Conservation (phyloP, 2,797 vertebrate species). For the Lates japonicus region DNA sequence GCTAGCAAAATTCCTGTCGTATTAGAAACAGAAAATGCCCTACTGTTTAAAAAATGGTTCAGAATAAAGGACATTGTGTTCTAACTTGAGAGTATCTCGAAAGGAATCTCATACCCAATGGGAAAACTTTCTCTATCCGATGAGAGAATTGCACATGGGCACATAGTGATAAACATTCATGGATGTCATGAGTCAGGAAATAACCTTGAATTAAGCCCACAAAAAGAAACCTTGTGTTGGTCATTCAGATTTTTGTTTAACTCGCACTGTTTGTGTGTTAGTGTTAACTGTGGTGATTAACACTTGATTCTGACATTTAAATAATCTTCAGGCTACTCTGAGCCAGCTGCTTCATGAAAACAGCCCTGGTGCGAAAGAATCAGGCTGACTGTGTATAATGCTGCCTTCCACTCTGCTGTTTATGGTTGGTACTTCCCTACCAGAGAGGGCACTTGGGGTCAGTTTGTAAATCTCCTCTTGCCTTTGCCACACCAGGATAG, state of each 20-base stretch:
- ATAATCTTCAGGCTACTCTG: conserved; percentile 34
- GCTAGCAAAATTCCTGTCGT: conserved; percentile 10
- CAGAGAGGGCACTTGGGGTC: conserved; percentile 59
- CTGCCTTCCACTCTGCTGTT: conserved; percentile 44
- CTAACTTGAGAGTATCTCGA: not conserved
- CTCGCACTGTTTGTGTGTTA: conserved; percentile 8
- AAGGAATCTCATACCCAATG: conserved; percentile 32
- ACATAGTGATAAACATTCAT: not conserved
- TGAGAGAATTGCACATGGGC: conserved; percentile 16
- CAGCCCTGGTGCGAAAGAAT: conserved; percentile 40
- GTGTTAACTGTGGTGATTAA: conserved; percentile 42
- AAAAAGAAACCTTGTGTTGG: conserved; percentile 11
- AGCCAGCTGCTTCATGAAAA: conserved; percentile 34
- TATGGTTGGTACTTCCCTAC: conserved; percentile 18
- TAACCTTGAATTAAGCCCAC: conserved; percentile 10
- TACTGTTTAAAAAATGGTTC: conserved; percentile 12
- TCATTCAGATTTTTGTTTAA: not conserved
- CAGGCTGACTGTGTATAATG: conserved; percentile 39
- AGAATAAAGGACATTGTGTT: conserved; percentile 46
- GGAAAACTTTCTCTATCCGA: conserved; percentile 5
- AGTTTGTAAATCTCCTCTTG: conserved; percentile 60
- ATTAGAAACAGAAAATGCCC: conserved; percentile 22
- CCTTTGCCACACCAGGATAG: conserved; percentile 47
- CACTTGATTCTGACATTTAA: conserved; percentile 52
- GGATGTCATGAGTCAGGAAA: conserved; percentile 30